These are phyloP conservation scores for Neoseiulus cucumeris DNA, from an alignment of 1,140 invertebrate genomes.

Conservation along the genomic window DNA sequence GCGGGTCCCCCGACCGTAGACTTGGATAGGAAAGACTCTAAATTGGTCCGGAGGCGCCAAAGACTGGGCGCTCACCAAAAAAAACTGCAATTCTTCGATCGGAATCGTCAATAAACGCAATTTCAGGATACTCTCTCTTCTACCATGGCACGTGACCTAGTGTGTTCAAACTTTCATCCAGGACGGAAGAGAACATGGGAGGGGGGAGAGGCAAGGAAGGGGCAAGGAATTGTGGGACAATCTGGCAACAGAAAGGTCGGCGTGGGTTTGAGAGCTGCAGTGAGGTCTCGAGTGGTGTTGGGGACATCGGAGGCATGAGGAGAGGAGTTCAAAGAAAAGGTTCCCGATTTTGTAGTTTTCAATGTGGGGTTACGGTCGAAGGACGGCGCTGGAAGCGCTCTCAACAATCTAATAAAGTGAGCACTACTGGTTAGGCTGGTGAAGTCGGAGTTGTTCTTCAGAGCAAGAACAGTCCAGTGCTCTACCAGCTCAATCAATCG, in stretches of 20 bases:
- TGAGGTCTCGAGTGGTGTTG: too few species aligned
- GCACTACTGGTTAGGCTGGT: background rate
- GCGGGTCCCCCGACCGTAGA: background rate
- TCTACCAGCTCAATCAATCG: background rate
- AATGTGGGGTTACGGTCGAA: background rate
- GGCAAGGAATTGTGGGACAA: too few species aligned
- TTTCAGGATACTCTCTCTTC: too few species aligned
- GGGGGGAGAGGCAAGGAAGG: too few species aligned
- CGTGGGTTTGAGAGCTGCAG: too few species aligned
- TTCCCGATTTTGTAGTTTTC: background rate
- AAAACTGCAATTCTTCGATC: background rate
- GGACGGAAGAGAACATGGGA: background rate
- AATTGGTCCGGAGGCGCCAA: background rate
- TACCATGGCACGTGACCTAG: background rate
- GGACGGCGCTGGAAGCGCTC: conserved; percentile 10
- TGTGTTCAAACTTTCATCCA: too few species aligned
- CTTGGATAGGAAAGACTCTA: background rate
- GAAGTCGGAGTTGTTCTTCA: too few species aligned
- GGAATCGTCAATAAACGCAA: background rate
- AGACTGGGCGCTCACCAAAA: background rate
- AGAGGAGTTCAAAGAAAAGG: background rate
- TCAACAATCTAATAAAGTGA: background rate
- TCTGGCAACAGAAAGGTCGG: too few species aligned
- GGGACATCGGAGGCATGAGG: too few species aligned
- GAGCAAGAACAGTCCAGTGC: background rate